These are phyloP conservation scores for Cosmia trapezina DNA, from an alignment of 2,888 invertebrate genomes.

Conservation along the genomic window DNA sequence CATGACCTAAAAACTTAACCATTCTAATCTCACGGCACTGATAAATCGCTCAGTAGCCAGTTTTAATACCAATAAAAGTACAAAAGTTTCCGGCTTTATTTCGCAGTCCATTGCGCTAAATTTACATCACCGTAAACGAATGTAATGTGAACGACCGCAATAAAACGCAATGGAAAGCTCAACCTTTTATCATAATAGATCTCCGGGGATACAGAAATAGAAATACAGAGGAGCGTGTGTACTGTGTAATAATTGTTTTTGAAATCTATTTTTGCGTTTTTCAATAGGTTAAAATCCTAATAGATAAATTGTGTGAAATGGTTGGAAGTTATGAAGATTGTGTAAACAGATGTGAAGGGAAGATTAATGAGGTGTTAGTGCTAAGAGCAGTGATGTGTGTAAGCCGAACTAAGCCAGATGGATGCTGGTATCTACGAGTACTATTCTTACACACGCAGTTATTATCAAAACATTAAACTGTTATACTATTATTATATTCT, in stretches of 20 bases:
- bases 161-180: constrained; percentile 64
- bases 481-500: constrained; percentile 19
- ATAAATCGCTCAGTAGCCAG: constrained; percentile 31
- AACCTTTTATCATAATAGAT: constrained; percentile 52
- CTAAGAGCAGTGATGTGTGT: constrained; percentile 66
- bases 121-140: constrained; percentile 65
- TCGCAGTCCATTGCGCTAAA: constrained; percentile 64
- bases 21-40: constrained; percentile 39
- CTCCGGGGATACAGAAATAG: constrained; percentile 29
- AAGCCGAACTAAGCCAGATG: constrained; percentile 70
- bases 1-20: constrained; percentile 45
- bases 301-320: constrained; percentile 60
- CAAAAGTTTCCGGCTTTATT: constrained; percentile 59
- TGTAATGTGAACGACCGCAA: constrained; percentile 60
- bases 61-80: constrained; percentile 59
- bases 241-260: constrained; percentile 35
- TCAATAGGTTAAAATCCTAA: constrained; percentile 43
- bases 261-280: constrained; percentile 43
- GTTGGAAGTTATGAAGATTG: constrained; percentile 67
- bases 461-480: constrained; percentile 39
- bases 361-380: constrained; percentile 71
- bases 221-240: constrained; percentile 22
- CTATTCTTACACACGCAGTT: constrained; percentile 29
- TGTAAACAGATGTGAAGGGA: constrained; percentile 67
- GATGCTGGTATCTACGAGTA: constrained; percentile 30